Conservation (phyloP, 2,113 vertebrate species). For the Peromyscus polionotus region DNA sequence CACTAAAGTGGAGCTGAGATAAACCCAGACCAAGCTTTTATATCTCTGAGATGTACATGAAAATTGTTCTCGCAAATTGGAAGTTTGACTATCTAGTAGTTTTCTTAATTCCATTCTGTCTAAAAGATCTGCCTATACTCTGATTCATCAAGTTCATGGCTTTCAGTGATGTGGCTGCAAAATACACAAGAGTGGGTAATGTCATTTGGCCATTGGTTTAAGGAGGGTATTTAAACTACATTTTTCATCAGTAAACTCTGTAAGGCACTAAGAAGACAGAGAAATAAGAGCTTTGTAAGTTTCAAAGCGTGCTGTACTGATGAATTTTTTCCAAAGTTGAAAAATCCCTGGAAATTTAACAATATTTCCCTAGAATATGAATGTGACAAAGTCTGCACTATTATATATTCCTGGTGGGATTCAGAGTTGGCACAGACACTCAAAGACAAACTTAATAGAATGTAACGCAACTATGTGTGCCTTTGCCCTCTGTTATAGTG, state of each 20-base stretch:
- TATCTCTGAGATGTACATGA: background rate
- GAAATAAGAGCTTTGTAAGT: background rate
- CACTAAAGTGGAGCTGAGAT: background rate
- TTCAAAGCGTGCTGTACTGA: background rate
- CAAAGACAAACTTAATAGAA: background rate
- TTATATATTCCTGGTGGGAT: background rate
- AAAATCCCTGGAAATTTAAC: constrained; percentile 9
- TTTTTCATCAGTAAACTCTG: constrained; percentile 11
- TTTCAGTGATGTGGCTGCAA: background rate
- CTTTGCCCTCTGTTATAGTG: background rate
- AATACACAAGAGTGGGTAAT: background rate
- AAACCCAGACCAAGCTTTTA: background rate
- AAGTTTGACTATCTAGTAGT: background rate
- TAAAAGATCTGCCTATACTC: background rate
- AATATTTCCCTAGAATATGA: background rate
- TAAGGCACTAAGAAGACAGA: background rate
- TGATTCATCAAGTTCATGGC: background rate
- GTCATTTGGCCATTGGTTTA: background rate
- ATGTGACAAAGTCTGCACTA: background rate
- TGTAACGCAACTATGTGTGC: background rate
- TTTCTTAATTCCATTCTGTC: background rate
- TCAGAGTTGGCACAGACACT: background rate
- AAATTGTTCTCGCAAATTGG: background rate
- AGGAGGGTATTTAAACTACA: background rate
- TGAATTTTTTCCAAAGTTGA: constrained; percentile 14